Percentiles rank a stretch among this genome's conserved stretches.
These are phyloP conservation scores for Mythimna loreyi DNA, from an alignment of 2,888 invertebrate genomes.

Conservation along the genomic window DNA sequence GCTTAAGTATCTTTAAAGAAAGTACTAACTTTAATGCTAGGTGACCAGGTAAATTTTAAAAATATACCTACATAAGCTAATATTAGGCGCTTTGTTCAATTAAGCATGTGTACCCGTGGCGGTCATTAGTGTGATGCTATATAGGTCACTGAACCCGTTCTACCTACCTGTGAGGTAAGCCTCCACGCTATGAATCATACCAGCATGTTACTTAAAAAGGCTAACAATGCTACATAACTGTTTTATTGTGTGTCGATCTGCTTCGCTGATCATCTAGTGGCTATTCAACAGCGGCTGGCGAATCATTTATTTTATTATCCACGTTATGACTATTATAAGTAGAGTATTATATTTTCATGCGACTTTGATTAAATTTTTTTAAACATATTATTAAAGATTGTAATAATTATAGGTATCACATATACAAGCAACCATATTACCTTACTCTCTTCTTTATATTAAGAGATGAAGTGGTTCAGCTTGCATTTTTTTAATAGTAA, in stretches of 20 bases:
- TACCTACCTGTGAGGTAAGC: conserved; percentile 57
- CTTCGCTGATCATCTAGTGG: conserved; percentile 53
- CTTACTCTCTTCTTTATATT: not conserved
- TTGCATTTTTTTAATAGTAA: no score
- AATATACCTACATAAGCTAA: conserved; percentile 34
- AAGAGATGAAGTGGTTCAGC: not conserved
- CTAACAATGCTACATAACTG: conserved; percentile 63
- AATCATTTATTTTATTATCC: conserved; percentile 15
- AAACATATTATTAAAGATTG: not conserved
- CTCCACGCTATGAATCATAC: conserved; percentile 61
- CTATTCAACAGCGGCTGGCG: conserved; percentile 22
- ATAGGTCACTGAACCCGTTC: conserved; percentile 64
- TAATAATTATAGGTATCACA: not conserved
- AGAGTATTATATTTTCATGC: not conserved
- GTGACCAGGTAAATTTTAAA: conserved; percentile 32
- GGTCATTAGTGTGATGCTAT: conserved; percentile 56
- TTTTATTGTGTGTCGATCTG: conserved; percentile 60
- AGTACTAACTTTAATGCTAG: not conserved
- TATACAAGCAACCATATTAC: not conserved
- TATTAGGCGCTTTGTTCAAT: conserved; percentile 58
- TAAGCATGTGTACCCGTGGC: conserved; percentile 53
- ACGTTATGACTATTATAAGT: not conserved
- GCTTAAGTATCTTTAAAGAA: not conserved
- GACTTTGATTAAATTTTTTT: not conserved
- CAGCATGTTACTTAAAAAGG: conserved; percentile 55